These are phyloP conservation scores for Puffinus mauretanicus DNA, from an alignment of 2,113 vertebrate genomes.

Conservation along the genomic window DNA sequence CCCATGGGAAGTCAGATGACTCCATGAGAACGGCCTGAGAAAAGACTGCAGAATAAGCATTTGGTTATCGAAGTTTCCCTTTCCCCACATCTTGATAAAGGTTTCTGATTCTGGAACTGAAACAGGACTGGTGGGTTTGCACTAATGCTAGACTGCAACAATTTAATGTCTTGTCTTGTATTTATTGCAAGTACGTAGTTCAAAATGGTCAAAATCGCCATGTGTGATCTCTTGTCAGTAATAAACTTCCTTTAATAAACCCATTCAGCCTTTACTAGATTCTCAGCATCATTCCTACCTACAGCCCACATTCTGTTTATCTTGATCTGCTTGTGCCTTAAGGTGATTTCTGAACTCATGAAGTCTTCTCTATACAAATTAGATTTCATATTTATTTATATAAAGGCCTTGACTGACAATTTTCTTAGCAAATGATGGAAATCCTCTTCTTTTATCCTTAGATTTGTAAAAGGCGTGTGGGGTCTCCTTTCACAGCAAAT, in stretches of 20 bases:
- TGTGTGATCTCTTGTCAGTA: not conserved
- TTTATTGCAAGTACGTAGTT: not conserved
- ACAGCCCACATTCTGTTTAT: not conserved
- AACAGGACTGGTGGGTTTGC: not conserved
- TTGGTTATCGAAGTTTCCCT: not conserved
- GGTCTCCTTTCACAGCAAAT: not conserved
- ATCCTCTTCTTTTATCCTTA: not conserved
- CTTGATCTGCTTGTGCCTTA: not conserved
- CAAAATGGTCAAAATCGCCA: not conserved
- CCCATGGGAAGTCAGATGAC: not conserved
- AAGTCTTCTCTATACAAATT: not conserved
- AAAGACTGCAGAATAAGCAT: not conserved
- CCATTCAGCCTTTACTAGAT: not conserved
- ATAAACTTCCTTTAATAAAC: not conserved
- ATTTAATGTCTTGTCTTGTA: not conserved
- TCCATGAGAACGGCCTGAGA: not conserved
- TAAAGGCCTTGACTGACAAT: not conserved
- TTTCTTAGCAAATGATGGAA: not conserved
- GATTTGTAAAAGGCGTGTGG: not conserved
- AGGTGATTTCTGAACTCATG: not conserved
- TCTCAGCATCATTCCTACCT: not conserved
- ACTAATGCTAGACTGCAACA: not conserved
- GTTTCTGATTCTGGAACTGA: not conserved
- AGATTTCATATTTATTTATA: not conserved
- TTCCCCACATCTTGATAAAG: not conserved